Conservation (phyloP, 2,888 invertebrate genomes). For the Acanthopleura granulata region DNA sequence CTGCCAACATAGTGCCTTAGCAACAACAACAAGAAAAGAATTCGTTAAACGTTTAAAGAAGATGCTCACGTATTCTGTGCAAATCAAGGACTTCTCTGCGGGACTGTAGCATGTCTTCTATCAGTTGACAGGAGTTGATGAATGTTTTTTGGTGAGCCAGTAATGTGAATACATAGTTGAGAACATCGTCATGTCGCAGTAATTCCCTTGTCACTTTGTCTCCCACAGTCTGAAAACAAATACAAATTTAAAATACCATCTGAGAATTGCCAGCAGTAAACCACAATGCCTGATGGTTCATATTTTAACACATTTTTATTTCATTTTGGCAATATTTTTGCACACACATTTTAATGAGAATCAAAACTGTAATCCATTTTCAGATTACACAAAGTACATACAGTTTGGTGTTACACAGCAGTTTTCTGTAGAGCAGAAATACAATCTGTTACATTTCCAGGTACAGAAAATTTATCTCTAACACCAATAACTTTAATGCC, state of each 20-base stretch:
- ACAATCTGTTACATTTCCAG: no score
- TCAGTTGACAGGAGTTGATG: slow-evolving; percentile 63
- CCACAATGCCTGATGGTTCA: neutral
- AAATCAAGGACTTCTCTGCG: slow-evolving; percentile 62
- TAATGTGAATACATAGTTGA: slow-evolving; percentile 65
- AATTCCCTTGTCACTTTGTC: slow-evolving; percentile 52
- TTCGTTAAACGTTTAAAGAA: no score
- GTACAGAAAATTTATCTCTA: no score
- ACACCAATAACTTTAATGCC: no score
- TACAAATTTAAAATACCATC: neutral
- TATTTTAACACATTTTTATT: neutral
- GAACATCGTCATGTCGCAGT: slow-evolving; percentile 57
- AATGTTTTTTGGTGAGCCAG: slow-evolving; percentile 64
- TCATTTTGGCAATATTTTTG: neutral
- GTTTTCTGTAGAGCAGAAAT: no score
- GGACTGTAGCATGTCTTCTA: slow-evolving; percentile 67
- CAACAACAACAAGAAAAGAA: no score
- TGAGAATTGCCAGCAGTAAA: neutral
- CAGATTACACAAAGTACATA: no score
- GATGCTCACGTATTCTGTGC: slow-evolving; percentile 57
- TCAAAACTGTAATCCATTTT: no score
- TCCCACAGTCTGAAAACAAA: slow-evolving; percentile 49
- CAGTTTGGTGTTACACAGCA: no score
- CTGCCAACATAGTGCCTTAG: no score
- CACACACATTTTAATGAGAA: neutral